These are phyloP conservation scores for Drosophila mayaguana DNA, from an alignment of 2,888 invertebrate species.

Conservation along the genomic window DNA sequence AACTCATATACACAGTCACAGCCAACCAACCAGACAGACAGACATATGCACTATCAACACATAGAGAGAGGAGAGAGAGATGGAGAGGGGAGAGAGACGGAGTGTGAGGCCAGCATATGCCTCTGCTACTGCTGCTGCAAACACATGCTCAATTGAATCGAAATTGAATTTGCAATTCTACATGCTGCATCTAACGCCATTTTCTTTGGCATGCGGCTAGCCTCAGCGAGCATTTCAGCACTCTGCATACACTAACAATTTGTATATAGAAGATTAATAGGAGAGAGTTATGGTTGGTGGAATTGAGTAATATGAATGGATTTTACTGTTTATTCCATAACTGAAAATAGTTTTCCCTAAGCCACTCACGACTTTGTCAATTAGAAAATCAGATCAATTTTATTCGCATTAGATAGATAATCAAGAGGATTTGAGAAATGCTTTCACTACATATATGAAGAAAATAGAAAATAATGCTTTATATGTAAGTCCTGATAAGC, in stretches of 20 bases:
- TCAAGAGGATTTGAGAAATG: too few species aligned
- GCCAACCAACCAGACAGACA: conserved; percentile 1
- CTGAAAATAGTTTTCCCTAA: background rate
- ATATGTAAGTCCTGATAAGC: too few species aligned
- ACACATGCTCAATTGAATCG: conserved; percentile 80
- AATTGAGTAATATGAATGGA: background rate
- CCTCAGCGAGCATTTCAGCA: conserved; percentile 33
- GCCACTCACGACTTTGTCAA: too few species aligned
- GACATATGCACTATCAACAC: conserved; percentile 5
- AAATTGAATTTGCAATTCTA: conserved; percentile 80
- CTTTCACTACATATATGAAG: too few species aligned
- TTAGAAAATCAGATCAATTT: too few species aligned
- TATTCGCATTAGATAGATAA: too few species aligned
- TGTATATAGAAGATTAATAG: background rate
- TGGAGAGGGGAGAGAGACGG: background rate
- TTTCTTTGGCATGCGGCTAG: conserved; percentile 66
- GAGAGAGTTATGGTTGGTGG: too few species aligned
- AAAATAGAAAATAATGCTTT: too few species aligned
- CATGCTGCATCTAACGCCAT: conserved; percentile 73
- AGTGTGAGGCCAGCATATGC: conserved; percentile 51
- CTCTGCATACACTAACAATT: conserved; percentile 28
- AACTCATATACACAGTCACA: conserved; percentile 38
- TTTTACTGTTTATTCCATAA: background rate
- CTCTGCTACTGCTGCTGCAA: conserved; percentile 68
- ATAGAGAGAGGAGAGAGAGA: background rate